phyloP scores from a whole-genome alignment of 2,113 vertebrate species.

The Apteryx mantelli region DNA sequence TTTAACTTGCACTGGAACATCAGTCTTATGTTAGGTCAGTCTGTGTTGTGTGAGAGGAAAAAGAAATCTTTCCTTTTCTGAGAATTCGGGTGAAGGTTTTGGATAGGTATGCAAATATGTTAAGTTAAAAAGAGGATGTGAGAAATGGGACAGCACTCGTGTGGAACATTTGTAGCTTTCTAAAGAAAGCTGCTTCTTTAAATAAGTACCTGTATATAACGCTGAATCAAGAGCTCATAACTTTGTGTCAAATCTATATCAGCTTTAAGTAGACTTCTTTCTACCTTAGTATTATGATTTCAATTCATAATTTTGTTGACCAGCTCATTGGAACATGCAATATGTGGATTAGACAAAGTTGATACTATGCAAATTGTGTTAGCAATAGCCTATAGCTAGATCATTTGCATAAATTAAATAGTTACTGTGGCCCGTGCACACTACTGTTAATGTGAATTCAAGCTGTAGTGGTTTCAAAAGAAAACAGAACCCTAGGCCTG shows the following conservation, averaged over 20 bases:
- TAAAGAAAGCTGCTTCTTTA: background rate
- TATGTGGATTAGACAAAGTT: background rate
- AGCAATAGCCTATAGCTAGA: background rate
- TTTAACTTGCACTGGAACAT: background rate
- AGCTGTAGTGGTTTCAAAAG: background rate
- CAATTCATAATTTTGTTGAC: background rate
- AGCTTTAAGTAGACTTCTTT: background rate
- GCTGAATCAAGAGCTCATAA: background rate
- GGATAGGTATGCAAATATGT: background rate
- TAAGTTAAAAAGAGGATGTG: background rate
- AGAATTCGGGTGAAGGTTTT: background rate
- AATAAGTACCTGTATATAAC: background rate
- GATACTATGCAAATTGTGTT: background rate
- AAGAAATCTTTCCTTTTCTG: background rate
- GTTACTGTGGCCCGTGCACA: background rate
- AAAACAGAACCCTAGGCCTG: background rate
- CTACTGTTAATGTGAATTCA: background rate
- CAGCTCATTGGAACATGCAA: background rate
- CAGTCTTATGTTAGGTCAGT: background rate
- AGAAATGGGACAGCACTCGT: background rate
- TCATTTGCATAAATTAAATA: background rate
- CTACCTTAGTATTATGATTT: background rate
- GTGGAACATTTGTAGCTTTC: background rate
- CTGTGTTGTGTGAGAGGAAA: background rate
- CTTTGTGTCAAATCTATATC: background rate